These are phyloP conservation scores for Streblospio benedicti DNA, from an alignment of 1,140 invertebrate species.

Conservation along the genomic window DNA sequence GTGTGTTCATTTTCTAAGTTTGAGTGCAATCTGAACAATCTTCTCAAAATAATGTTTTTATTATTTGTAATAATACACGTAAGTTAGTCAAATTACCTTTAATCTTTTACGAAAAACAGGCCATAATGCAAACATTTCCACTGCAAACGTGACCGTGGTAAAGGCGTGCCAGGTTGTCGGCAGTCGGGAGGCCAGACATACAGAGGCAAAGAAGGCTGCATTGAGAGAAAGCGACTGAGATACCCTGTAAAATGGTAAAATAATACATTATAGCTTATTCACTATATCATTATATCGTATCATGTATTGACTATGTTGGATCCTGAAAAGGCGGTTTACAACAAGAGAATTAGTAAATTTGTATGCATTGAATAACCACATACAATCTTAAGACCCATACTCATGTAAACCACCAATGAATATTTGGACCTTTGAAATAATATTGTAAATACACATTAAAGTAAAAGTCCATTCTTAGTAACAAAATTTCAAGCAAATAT, in stretches of 20 bases:
- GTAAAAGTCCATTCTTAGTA: not conserved
- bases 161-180: slow-evolving; percentile 75
- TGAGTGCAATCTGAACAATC: not conserved
- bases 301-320: too few relatives aligned
- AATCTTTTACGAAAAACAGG: slow-evolving; percentile 65
- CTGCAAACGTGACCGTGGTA: slow-evolving; percentile 73
- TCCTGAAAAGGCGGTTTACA: too few relatives aligned
- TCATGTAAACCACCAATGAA: not conserved
- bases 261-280: not conserved
- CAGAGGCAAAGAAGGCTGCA: slow-evolving; percentile 82
- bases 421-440: not conserved
- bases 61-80: not conserved
- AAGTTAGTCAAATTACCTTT: slow-evolving; percentile 36
- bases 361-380: too few relatives aligned
- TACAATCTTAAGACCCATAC: not conserved
- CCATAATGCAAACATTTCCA: slow-evolving; percentile 78
- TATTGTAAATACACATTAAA: not conserved
- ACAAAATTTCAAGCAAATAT: not conserved
- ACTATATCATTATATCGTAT: too few relatives aligned
- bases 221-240: slow-evolving; percentile 71
- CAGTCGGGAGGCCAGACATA: slow-evolving; percentile 86
- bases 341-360: too few relatives aligned
- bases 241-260: slow-evolving; percentile 55
- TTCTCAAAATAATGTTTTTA: not conserved
- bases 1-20: not conserved